These are phyloP conservation scores for Hiodon tergisus DNA, from an alignment of 2,113 vertebrate genomes.

Conservation along the genomic window DNA sequence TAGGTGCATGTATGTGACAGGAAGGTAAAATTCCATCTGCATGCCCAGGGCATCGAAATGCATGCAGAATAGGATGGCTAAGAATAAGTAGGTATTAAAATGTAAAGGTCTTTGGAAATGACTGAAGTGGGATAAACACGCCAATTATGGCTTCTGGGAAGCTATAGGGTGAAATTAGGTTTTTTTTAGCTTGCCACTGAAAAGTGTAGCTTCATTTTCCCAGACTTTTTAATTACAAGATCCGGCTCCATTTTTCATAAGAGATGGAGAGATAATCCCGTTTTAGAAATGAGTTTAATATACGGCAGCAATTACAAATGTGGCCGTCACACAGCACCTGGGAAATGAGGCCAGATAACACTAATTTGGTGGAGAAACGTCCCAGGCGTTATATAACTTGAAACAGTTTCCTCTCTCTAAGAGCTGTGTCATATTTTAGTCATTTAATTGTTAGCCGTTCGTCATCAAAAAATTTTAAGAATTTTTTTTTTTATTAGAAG, in stretches of 20 bases:
- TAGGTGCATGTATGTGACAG: background rate
- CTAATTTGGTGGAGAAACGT: slow-evolving; percentile 9
- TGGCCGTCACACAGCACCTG: slow-evolving; percentile 38
- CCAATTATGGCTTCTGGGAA: background rate
- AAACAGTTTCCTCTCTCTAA: background rate
- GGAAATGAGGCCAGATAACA: slow-evolving; percentile 45
- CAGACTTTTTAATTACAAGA: slow-evolving; percentile 38
- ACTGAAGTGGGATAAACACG: background rate
- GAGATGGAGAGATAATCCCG: slow-evolving; percentile 36
- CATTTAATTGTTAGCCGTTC: background rate
- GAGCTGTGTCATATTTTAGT: slow-evolving; percentile 2
- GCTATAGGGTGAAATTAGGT: background rate
- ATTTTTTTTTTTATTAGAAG: too few relatives aligned
- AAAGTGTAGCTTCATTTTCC: slow-evolving; percentile 35
- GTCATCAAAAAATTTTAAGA: too few relatives aligned
- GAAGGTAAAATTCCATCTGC: slow-evolving; percentile 9
- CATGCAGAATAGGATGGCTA: background rate
- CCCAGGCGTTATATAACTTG: background rate
- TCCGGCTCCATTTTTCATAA: background rate
- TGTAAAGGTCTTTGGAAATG: background rate
- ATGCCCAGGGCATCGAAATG: slow-evolving; percentile 11
- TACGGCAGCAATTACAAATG: slow-evolving; percentile 60
- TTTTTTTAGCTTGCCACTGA: slow-evolving; percentile 12
- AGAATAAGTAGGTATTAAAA: slow-evolving; percentile 5
- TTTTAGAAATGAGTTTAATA: slow-evolving; percentile 57